phyloP scores from a whole-genome alignment of 2,797 vertebrate genomes.

The Otolemur crassicaudatus region DNA sequence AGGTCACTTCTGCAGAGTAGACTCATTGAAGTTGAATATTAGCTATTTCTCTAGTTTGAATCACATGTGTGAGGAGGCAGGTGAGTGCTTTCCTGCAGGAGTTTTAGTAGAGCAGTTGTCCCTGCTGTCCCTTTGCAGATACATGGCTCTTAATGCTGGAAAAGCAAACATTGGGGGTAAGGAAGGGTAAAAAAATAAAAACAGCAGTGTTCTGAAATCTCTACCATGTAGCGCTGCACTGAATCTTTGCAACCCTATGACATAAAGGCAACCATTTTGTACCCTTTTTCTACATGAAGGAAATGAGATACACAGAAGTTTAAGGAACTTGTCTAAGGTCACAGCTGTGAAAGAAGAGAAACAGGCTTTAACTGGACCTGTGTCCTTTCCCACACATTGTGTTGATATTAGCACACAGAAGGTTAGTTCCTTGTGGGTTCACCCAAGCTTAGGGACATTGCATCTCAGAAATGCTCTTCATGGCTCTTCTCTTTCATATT shows the following conservation, averaged over 20 bases:
- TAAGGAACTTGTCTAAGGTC: not conserved
- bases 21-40: not conserved
- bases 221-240: not conserved
- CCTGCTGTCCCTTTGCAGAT: not conserved
- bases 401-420: not conserved
- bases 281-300: not conserved
- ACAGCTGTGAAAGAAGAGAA: not conserved
- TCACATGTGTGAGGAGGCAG: not conserved
- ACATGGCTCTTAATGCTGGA: not conserved
- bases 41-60: not conserved
- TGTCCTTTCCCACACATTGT: accelerated
- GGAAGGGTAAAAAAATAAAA: not conserved
- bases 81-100: not conserved
- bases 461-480: not conserved
- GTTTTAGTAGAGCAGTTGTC: not conserved
- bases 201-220: not conserved
- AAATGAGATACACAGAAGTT: not conserved
- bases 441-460: not conserved
- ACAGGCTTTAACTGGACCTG: not conserved
- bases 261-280: not conserved
- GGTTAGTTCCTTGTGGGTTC: not conserved
- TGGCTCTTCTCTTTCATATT: not conserved
- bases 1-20: not conserved
- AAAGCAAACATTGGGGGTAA: not conserved
- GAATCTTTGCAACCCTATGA: not conserved